phyloP scores from a whole-genome alignment of 2,888 invertebrate species.

The Oxystoma pomonae region DNA sequence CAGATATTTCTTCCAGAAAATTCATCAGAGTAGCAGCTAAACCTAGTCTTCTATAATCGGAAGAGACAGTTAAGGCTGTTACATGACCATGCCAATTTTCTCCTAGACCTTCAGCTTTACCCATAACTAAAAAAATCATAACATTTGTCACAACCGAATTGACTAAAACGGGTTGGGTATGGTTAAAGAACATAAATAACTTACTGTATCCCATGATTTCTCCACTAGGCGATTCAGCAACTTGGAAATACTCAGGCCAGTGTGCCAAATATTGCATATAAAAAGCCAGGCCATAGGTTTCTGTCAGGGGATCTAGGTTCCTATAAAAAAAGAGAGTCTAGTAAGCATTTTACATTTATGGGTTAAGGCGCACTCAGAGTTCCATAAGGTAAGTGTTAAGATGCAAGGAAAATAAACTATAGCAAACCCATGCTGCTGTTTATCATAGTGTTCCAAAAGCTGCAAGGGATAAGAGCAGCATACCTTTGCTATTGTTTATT shows the following conservation, averaged over 20 bases:
- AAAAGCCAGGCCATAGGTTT: conserved; percentile 93
- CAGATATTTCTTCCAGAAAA: conserved; percentile 92
- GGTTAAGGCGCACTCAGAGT: too few relatives aligned
- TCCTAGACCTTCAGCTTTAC: conserved; percentile 93
- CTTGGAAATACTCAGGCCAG: conserved; percentile 99
- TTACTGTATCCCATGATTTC: conserved; percentile 99
- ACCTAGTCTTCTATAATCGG: conserved; percentile 87
- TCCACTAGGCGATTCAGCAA: conserved; percentile 92
- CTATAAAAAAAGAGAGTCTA: conserved; percentile 62
- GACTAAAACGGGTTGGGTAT: too few relatives aligned
- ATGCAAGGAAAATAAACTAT: not conserved
- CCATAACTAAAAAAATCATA: conserved; percentile 78
- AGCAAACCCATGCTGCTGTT: not conserved
- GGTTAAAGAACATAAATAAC: too few relatives aligned
- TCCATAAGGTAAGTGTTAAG: not conserved
- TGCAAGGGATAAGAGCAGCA: too few relatives aligned
- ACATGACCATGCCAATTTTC: conserved; percentile 99
- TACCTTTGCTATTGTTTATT: too few relatives aligned
- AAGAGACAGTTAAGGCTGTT: conserved; percentile 94
- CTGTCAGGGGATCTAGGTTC: conserved; percentile 94
- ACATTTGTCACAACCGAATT: not conserved
- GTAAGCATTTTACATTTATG: too few relatives aligned
- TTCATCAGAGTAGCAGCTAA: conserved; percentile 92
- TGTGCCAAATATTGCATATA: conserved; percentile 97
- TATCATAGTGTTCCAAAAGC: too few relatives aligned